Base-by-base conservation (phyloP, 2,113 vertebrate genomes). In the Prionailurus bengalensis region DNA sequence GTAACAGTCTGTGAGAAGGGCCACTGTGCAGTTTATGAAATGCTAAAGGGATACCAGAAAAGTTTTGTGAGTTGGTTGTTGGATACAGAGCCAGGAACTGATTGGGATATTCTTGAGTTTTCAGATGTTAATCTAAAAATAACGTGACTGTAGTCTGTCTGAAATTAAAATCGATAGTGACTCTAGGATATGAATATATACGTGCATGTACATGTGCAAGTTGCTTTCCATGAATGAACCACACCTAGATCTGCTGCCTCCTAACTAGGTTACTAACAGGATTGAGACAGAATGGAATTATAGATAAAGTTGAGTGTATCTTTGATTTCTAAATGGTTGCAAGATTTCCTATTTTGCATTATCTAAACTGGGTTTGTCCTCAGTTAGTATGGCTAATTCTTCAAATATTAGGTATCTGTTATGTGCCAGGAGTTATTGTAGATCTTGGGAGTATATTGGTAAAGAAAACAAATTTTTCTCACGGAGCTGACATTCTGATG, bases 301-400 rank as follows among this genome's bases (percentile, higher is more conserved):
- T 36, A 81, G 76, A 27, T 71, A 55, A 93, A 91, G 65, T 45
- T 63, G 81, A 81, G n/a, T 90, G 5, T 91, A 42, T 92, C 15
- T 95, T 94, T 93, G 65, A 58, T 36, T 74, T 94, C 36, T 94
- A 73, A 48, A n/a, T 93, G 36, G 65, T 95, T 96, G 74, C n/a
- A 81, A 92, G 29, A 68, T 36, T 93, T 96, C 14, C 23, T 68
- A 2, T 70, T 96, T 97, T 93, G 66, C 51, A 25, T 96, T 68
- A 53, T 78, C 23, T 79, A 4, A 94, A 42, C 45, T 80, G 66
- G 8, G 5, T 81, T 91, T 94, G n/a, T 97, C 27, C 76, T 95
- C 0, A 1, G 27, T 94, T 83, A 74, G 21, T 92, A 4, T 92
- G 90, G 65, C 76, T 68, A 87, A 74, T 90, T 89, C 16, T 65